phyloP scores from a whole-genome alignment of 2,797 vertebrate genomes.

The Onychomys leucogaster region DNA sequence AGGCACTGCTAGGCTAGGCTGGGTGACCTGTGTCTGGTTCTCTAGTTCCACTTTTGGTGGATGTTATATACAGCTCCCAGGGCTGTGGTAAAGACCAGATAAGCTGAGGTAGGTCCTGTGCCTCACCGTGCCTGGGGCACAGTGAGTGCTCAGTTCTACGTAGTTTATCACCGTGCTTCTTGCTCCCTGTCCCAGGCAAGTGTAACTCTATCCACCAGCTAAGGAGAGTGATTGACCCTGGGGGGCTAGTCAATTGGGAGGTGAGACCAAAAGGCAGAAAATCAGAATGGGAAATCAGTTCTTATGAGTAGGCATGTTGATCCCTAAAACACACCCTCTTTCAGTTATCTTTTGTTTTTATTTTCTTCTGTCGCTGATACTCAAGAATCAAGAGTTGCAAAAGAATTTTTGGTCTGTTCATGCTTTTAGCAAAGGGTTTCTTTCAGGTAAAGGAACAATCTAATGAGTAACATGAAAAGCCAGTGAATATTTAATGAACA shows the following conservation, averaged over 20 bases:
- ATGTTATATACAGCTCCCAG: neutral
- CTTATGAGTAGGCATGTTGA: neutral
- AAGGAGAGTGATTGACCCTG: neutral
- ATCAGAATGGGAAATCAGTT: neutral
- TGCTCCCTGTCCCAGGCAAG: neutral
- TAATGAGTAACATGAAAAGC: neutral
- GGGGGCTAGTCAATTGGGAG: neutral
- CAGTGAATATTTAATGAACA: neutral
- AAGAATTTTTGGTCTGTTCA: neutral
- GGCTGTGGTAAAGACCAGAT: neutral
- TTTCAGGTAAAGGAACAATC: constrained; percentile 53
- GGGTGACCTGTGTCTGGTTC: neutral
- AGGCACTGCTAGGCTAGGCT: neutral
- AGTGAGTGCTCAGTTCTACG: neutral
- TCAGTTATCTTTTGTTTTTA: neutral
- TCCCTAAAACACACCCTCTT: neutral
- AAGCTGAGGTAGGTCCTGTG: neutral
- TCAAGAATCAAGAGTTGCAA: neutral
- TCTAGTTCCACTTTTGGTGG: neutral
- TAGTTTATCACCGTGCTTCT: neutral
- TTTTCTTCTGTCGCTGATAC: neutral
- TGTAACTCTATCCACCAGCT: neutral
- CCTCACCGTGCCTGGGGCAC: neutral
- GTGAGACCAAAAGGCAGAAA: neutral
- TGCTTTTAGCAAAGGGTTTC: constrained; percentile 23